Percentiles rank a stretch among this genome's conserved stretches.
Conservation (phyloP, 2,113 vertebrate species). For the Malurus elegans region DNA sequence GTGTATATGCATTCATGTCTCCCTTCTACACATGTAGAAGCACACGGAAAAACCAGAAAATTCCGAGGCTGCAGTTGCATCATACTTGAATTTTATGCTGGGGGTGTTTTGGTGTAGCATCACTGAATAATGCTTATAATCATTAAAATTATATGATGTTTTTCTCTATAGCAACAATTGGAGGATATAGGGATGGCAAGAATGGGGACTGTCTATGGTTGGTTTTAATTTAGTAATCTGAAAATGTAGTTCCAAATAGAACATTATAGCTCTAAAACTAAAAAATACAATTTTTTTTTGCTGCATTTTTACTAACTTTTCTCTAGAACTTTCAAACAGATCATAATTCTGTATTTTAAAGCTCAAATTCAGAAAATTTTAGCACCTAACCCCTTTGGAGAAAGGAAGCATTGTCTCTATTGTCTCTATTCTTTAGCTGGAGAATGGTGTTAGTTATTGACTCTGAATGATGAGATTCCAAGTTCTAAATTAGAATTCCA, state of each 20-base stretch:
- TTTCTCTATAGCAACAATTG: neutral
- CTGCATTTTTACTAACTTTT: neutral
- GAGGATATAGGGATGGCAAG: neutral
- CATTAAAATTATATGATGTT: neutral
- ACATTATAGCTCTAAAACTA: neutral
- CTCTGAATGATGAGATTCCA: neutral
- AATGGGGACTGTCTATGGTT: neutral
- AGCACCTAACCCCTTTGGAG: neutral
- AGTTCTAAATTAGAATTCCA: neutral
- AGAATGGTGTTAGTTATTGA: neutral
- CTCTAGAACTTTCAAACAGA: neutral
- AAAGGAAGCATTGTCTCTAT: neutral
- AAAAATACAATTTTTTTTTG: neutral
- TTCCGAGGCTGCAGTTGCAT: neutral
- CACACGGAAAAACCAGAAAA: neutral
- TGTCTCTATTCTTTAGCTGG: neutral
- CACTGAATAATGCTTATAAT: neutral
- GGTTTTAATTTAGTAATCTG: neutral
- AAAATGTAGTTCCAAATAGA: neutral
- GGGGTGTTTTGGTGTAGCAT: neutral
- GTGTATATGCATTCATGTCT: fast-evolving
- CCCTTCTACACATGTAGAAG: neutral
- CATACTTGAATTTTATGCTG: neutral
- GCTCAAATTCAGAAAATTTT: neutral
- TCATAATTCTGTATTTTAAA: neutral